A percentile compares a stretch with the other conserved stretches of the same genome.
Evolutionary conservation across 2,797 vertebrate genomes (phyloP).

Genomic region (Leptatherina wallacei): DNA sequence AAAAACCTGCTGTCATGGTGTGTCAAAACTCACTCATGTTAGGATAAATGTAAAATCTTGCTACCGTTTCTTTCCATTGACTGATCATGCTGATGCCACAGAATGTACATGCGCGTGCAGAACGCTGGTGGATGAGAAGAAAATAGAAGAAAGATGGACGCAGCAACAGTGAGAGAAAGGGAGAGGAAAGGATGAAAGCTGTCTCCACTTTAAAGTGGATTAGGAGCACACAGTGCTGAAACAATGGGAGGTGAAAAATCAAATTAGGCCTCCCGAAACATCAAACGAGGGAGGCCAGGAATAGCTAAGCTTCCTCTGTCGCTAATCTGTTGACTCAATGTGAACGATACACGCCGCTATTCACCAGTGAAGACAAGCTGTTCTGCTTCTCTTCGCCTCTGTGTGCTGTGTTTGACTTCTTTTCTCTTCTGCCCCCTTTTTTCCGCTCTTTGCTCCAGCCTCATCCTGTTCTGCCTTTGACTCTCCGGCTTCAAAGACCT

Average conservation of each 20-base stretch:
- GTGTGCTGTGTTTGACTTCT: constrained; percentile 58
- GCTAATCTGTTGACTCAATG: constrained; percentile 87
- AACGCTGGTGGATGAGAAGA: constrained; percentile 1
- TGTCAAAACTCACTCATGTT: not conserved
- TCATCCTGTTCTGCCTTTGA: constrained; percentile 25
- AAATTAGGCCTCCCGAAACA: constrained; percentile 86
- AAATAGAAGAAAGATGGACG: constrained; percentile 37
- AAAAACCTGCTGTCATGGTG: not conserved
- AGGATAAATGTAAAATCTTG: not conserved
- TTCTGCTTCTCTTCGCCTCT: constrained; percentile 61
- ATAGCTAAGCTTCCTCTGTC: constrained; percentile 81
- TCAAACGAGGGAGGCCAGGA: constrained; percentile 81
- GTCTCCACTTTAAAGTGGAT: constrained; percentile 89
- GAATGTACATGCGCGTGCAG: not conserved
- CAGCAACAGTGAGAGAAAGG: constrained; percentile 32
- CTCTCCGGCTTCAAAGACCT: constrained; percentile 44
- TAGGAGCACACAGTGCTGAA: constrained; percentile 84
- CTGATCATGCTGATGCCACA: not conserved
- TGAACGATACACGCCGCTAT: constrained; percentile 75
- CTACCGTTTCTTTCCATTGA: not conserved
- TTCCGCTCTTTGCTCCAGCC: constrained; percentile 11
- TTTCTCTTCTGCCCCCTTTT: constrained; percentile 40
- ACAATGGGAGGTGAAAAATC: constrained; percentile 90
- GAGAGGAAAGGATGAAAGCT: constrained; percentile 80
- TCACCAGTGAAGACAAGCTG: constrained; percentile 74